Evolutionary conservation across 2,888 invertebrate genomes (phyloP).

Genomic region (Aplocera efformata): DNA sequence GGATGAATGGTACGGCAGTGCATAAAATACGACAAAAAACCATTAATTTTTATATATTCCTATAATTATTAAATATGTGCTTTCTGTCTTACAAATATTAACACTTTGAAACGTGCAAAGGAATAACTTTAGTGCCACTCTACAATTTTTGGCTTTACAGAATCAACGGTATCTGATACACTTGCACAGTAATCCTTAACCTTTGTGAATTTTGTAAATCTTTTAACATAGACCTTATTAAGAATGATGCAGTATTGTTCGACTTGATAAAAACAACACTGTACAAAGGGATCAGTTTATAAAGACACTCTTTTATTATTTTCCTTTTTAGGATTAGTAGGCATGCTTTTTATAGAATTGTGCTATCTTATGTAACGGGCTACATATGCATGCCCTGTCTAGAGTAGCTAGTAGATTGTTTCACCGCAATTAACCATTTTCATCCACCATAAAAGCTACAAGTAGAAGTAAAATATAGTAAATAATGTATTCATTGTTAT

Average conservation of each 20-base stretch:
- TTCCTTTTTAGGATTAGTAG: slow-evolving; percentile 6
- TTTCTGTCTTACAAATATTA: too few relatives aligned
- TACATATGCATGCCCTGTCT: slow-evolving; percentile 26
- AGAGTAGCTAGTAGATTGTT: slow-evolving; percentile 17
- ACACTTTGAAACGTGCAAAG: too few relatives aligned
- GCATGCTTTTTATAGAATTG: slow-evolving; percentile 16
- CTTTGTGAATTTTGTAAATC: too few relatives aligned
- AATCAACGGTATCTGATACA: too few relatives aligned
- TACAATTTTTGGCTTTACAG: too few relatives aligned
- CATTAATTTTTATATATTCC: too few relatives aligned
- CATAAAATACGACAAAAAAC: too few relatives aligned
- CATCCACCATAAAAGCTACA: slow-evolving; percentile 3
- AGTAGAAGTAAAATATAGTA: slow-evolving; percentile 36
- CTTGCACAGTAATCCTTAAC: too few relatives aligned
- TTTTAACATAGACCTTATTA: too few relatives aligned
- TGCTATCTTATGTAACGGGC: slow-evolving; percentile 6
- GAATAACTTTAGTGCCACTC: too few relatives aligned
- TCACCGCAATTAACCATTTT: slow-evolving; percentile 12
- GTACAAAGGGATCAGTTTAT: slow-evolving; percentile 60
- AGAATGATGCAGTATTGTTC: neutral
- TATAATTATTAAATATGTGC: too few relatives aligned
- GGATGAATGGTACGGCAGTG: too few relatives aligned
- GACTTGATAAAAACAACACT: neutral
- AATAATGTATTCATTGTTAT: slow-evolving; percentile 71
- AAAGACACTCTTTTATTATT: slow-evolving; percentile 9